Conservation (phyloP, 1,140 invertebrate species). For the Andricus grossulariae region DNA sequence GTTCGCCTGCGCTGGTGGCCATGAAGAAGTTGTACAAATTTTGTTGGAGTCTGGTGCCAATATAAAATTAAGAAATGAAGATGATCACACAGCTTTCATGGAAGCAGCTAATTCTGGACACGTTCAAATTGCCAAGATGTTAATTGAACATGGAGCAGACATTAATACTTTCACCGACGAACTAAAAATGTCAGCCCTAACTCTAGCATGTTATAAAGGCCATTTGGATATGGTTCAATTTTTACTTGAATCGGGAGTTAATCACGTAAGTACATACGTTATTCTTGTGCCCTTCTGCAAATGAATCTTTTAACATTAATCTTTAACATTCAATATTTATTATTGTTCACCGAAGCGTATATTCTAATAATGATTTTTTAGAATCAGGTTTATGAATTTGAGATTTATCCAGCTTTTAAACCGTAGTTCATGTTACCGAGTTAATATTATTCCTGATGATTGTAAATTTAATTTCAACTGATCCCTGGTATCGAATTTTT, state of each 20-base stretch:
- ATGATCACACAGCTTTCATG: slow-evolving; percentile 99
- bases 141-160: slow-evolving; percentile 95
- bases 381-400: too few relatives aligned
- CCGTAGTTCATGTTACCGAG: too few relatives aligned
- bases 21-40: slow-evolving; percentile 92
- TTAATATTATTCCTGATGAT: too few relatives aligned
- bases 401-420: too few relatives aligned
- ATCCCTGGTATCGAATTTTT: too few relatives aligned
- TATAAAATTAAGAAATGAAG: slow-evolving; percentile 99
- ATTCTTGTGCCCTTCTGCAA: too few relatives aligned
- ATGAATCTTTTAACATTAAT: too few relatives aligned
- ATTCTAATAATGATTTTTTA: too few relatives aligned
- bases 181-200: slow-evolving; percentile 97
- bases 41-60: slow-evolving; percentile 94
- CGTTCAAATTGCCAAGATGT: slow-evolving; percentile 94
- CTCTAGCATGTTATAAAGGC: slow-evolving; percentile 98
- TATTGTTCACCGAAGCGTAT: too few relatives aligned
- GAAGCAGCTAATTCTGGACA: slow-evolving; percentile 98
- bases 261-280: slow-evolving; percentile 78
- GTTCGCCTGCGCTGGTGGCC: slow-evolving; percentile 98
- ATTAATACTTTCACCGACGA: slow-evolving; percentile 99
- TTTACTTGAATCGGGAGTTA: slow-evolving; percentile 93
- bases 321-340: too few relatives aligned
- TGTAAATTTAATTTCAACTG: too few relatives aligned
- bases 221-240: slow-evolving; percentile 98